Percentiles rank a stretch among this genome's conserved stretches.
These are phyloP conservation scores for Coenobita brevimanus DNA, from an alignment of 1,140 invertebrate genomes.

Conservation along the genomic window DNA sequence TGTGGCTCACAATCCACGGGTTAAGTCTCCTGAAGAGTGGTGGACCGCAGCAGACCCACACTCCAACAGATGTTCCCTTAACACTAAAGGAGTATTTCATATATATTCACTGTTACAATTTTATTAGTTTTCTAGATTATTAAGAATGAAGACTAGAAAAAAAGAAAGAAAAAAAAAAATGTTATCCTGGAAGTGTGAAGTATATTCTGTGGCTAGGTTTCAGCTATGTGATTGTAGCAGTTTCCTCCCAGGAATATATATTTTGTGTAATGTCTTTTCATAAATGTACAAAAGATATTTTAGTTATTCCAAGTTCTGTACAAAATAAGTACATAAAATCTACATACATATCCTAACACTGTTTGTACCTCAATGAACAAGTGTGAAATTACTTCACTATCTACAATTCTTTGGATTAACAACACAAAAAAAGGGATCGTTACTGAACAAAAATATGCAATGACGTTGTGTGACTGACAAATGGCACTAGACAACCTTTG, in stretches of 20 bases:
- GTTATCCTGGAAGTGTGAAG: slow-evolving; percentile 30
- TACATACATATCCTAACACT: slow-evolving; percentile 46
- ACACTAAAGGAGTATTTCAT: too few species aligned
- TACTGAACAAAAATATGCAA: background rate
- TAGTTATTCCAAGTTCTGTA: slow-evolving; percentile 44
- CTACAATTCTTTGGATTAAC: slow-evolving; percentile 57
- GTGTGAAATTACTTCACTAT: slow-evolving; percentile 9
- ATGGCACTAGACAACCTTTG: slow-evolving; percentile 61
- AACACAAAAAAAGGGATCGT: background rate
- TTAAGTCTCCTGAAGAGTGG: too few species aligned
- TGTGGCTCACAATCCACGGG: too few species aligned
- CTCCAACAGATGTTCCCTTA: too few species aligned
- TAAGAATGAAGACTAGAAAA: slow-evolving; percentile 50
- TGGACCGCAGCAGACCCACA: too few species aligned
- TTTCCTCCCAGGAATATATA: slow-evolving; percentile 34
- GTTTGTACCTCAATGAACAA: slow-evolving; percentile 58
- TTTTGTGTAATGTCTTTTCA: slow-evolving; percentile 36
- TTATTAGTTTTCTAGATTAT: slow-evolving; percentile 28
- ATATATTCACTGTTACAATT: slow-evolving; percentile 10
- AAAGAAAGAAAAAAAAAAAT: background rate
- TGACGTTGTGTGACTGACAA: background rate
- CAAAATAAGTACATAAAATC: slow-evolving; percentile 65
- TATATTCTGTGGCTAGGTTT: background rate
- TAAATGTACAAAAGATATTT: slow-evolving; percentile 61
- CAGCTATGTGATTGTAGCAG: slow-evolving; percentile 12